Conservation (phyloP, 2,797 vertebrate species). For the Sebastes variabilis region DNA sequence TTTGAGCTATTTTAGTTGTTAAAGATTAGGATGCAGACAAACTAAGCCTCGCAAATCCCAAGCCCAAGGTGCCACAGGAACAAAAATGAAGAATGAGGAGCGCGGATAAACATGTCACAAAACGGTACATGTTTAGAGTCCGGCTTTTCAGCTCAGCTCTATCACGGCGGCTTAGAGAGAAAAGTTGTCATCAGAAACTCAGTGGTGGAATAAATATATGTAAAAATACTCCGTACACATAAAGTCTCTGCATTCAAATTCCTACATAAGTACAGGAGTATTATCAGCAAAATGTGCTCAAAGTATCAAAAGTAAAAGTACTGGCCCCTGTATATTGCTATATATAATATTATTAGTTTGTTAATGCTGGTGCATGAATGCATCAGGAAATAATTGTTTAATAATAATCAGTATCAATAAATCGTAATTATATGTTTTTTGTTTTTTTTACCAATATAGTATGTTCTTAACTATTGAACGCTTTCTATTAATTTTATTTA, state of each 20-base stretch:
- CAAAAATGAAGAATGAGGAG: constrained; percentile 17
- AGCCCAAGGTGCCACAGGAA: constrained; percentile 1
- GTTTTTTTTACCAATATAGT: no score
- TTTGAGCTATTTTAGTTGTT: constrained; percentile 29
- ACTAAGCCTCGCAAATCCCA: constrained; percentile 28
- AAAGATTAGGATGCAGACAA: constrained; percentile 33
- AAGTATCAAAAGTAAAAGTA: neutral
- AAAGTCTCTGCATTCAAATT: neutral
- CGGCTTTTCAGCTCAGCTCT: neutral
- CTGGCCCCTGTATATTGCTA: no score
- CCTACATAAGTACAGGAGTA: neutral
- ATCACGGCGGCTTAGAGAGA: neutral
- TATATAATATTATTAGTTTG: neutral
- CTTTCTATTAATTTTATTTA: no score
- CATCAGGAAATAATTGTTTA: neutral
- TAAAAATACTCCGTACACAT: neutral
- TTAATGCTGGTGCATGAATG: neutral
- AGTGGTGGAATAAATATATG: neutral
- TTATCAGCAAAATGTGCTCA: neutral
- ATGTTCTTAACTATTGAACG: no score
- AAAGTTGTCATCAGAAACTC: neutral
- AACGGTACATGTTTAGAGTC: neutral
- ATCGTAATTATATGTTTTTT: no score
- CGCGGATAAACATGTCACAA: constrained; percentile 10
- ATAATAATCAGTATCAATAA: no score